Percentiles rank a stretch among this genome's conserved stretches.
These are phyloP conservation scores for Trachelus stipa DNA, from an alignment of 2,888 invertebrate species.

Conservation along the genomic window DNA sequence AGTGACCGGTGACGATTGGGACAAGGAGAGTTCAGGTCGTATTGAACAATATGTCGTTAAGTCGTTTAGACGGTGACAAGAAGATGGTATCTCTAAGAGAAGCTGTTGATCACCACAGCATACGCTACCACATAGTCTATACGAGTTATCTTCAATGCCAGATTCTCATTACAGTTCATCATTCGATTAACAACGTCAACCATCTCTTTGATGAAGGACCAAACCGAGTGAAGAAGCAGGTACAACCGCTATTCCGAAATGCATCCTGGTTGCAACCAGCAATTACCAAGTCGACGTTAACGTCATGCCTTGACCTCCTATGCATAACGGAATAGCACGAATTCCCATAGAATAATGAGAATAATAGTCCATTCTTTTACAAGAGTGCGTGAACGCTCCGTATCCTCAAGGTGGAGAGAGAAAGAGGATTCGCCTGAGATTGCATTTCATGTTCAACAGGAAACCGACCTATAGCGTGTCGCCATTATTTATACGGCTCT, in stretches of 20 bases:
- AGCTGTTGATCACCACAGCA: background rate
- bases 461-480: no score
- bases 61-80: conserved; percentile 10
- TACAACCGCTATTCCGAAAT: no score
- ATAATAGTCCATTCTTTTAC: no score
- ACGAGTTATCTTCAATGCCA: conserved; percentile 11
- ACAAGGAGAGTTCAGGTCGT: background rate
- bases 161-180: conserved; percentile 25
- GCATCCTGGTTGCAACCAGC: conserved; percentile 10
- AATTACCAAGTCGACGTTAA: conserved; percentile 31
- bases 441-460: no score
- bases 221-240: no score
- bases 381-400: no score
- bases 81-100: conserved; percentile 15
- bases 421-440: no score
- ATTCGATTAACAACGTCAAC: background rate
- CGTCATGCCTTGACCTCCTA: conserved; percentile 36
- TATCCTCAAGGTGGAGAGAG: no score
- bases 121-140: no score
- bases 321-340: background rate
- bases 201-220: no score
- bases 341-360: no score
- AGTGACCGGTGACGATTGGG: background rate
- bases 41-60: conserved; percentile 33
- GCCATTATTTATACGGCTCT: no score